Base-by-base conservation (phyloP, 2,888 invertebrate genomes). In the Sminthurides aquaticus region DNA sequence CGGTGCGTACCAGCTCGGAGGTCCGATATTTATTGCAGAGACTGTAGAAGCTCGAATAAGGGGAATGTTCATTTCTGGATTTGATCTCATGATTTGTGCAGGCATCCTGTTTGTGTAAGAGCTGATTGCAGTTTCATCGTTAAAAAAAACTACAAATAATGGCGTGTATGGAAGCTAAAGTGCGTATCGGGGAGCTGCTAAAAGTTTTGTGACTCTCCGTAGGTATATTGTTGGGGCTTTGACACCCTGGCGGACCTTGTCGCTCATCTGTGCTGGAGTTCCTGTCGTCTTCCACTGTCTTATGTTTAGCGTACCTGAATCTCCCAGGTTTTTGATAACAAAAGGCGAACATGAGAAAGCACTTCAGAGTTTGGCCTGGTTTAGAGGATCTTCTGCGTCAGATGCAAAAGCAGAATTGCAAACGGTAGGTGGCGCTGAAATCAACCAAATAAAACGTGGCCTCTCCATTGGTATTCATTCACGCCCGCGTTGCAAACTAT, bases 281-380 rank as follows among this genome's bases (percentile, higher is more conserved):
- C 87, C 92, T 0, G 76, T 91, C 0, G 75, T 90, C 5, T 89
- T 90, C 74, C 86, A 85, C 1, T 73, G 82, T 0, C 80, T 87
- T 1, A 89, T 92, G 80, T 83, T 88, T 75, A 87, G 90, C 74
- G 89, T 93, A 85, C 95, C 94, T 0, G 95, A 72, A 59, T 70
- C 70, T 22, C 90, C 77, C 88, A 84, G 85, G 18, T 89, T 86
- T 79, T 78, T 90, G 56, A 78, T 89, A 60, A 84, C 86, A 75
- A 82, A 81, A 77, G 75, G 76, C 49, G 68, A 79, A 20, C 76
- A 81, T 43, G 79, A 79, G 49, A 86, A 85, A 61, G 93, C 94
- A 0, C 80, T 84, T 3, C 80, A 84, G 55, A 84, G 91, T 0
- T 79, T 94, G 69, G 79, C 85, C 69, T 85, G 82, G 79, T 81